Evolutionary conservation across 2,888 invertebrate genomes (phyloP).

Genomic region (Drosophila cognata): DNA sequence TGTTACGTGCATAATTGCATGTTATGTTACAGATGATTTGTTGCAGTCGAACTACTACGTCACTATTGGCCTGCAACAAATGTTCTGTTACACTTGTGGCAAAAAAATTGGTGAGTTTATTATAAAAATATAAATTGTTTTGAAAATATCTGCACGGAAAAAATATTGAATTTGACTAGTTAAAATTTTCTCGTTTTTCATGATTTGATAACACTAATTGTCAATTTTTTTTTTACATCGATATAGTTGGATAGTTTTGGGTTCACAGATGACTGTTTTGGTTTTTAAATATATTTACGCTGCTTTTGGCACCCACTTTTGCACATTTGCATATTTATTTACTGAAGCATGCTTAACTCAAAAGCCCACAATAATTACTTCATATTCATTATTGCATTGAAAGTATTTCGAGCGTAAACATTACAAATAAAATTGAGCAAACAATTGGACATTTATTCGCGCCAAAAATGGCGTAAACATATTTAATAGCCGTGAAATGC

Average conservation of each 20-base stretch:
- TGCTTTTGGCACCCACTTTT: too few species aligned
- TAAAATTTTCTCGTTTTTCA: background rate
- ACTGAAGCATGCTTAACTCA: background rate
- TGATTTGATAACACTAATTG: background rate
- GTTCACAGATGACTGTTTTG: background rate
- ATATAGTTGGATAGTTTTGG: background rate
- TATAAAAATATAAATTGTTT: background rate
- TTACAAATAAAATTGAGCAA: conserved; percentile 53
- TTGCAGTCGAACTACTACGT: background rate
- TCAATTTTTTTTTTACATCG: background rate
- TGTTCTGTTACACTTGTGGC: too few species aligned
- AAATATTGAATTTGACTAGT: background rate
- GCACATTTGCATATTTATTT: conserved; percentile 3
- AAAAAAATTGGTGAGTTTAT: background rate
- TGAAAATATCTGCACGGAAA: background rate
- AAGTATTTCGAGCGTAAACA: conserved; percentile 23
- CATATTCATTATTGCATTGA: conserved; percentile 19
- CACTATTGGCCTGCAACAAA: background rate
- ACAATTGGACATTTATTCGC: conserved; percentile 42
- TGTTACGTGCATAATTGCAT: background rate
- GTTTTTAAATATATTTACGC: background rate
- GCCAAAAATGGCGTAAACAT: conserved; percentile 44
- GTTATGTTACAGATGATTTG: background rate
- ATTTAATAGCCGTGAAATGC: conserved; percentile 54
- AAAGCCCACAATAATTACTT: conserved; percentile 3